Evolutionary conservation across 2,113 vertebrate genomes (phyloP), one percentile per base, ranked within the genome.

Genomic region (Callospermophilus lateralis): DNA sequence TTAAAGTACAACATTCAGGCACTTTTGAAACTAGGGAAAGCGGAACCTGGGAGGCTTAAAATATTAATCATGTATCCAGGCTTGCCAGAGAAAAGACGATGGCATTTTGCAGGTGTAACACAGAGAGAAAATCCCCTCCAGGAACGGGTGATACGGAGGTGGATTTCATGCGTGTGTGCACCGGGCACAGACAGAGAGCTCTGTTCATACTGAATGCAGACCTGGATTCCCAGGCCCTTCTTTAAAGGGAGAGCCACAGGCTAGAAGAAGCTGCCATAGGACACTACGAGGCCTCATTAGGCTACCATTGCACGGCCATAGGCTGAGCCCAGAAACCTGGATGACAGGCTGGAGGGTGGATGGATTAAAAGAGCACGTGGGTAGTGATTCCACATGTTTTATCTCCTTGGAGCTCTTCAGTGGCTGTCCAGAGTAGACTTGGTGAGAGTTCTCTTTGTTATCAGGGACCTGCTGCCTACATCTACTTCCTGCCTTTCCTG

Each of bases 1-100:
- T 63, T 67, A 74, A 95, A 96, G 96, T 94, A 92, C 95, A 94
- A 92, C 67, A 97, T 94, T 24, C 96, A 90, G 76, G 67, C 90
- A 85, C 90, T 96, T 97, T 96, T 63, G 61, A 96, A 96, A 95
- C 65, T 72, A 78, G 76, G 87, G 53, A 96, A 92, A 65, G 76
- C 26, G 1, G 92, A 95, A 96, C 94, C 84, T 92, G 80, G 87
- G 76, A 96, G 84, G 96, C 94, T 98, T 97, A 96, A 98, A 97
- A 96, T 97, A 97, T 97, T 94, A 96, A 96, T 95, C 96, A 95
- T 81, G 92, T 94, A 94, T 86, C 92, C 79, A 89, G 94, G 86
- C 94, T 93, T 89, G 93, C 85, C 63, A 42, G 96, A 97, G 93
- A 97, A 97, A 94, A 95, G 96, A 95, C 74, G 74, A 84, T 30